Conservation (phyloP, 1,140 invertebrate genomes). For the Heliconius congener region DNA sequence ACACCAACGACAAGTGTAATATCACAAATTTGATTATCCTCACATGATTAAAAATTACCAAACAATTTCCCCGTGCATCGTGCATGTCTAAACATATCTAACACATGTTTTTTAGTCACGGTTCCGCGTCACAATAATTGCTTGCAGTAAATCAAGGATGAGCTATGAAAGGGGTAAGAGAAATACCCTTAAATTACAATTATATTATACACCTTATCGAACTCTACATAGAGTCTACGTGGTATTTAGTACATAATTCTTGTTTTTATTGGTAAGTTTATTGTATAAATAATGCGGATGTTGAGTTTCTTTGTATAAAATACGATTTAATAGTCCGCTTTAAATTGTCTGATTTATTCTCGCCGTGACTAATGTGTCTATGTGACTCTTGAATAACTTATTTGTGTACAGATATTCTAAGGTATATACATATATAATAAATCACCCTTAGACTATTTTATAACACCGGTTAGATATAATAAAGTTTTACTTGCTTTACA, state of each 20-base stretch:
- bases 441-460: no score
- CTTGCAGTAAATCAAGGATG: constrained; percentile 61
- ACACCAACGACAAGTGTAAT: background rate
- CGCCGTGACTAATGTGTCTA: constrained; percentile 14
- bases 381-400: constrained; percentile 23
- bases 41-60: constrained; percentile 10
- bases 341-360: constrained; percentile 1
- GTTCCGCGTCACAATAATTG: constrained; percentile 52
- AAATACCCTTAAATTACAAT: constrained; percentile 40
- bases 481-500: no score
- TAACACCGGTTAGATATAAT: no score
- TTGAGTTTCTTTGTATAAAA: constrained; percentile 27
- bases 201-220: background rate
- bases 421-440: no score
- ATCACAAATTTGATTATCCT: background rate
- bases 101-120: constrained; percentile 46
- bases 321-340: constrained; percentile 19
- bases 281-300: constrained; percentile 30
- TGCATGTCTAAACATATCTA: constrained; percentile 32
- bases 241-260: background rate
- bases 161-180: constrained; percentile 65
- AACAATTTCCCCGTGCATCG: background rate
- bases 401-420: background rate
- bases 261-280: constrained; percentile 13
- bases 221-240: background rate